Evolutionary conservation across 2,797 vertebrate genomes (phyloP).

Genomic region (Lophius americanus): DNA sequence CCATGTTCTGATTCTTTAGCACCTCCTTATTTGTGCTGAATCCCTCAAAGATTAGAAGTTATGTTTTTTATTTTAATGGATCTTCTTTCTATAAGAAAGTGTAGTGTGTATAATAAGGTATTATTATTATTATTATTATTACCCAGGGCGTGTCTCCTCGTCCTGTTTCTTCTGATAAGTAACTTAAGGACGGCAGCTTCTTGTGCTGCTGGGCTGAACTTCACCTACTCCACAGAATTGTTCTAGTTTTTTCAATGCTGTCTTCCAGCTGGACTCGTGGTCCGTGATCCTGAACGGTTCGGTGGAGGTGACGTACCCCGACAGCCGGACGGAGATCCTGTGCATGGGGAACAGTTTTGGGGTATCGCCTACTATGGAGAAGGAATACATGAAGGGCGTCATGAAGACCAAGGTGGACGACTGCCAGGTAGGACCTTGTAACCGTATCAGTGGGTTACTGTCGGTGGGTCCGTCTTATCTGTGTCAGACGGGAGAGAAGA

Average conservation of each 20-base stretch:
- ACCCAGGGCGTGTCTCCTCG: too few relatives aligned
- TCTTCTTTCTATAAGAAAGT: too few relatives aligned
- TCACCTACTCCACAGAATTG: slow-evolving; percentile 2
- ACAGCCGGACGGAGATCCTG: slow-evolving; percentile 92
- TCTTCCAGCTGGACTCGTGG: slow-evolving; percentile 94
- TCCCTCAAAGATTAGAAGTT: background rate
- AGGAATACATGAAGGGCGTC: slow-evolving; percentile 98
- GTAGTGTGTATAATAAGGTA: too few relatives aligned
- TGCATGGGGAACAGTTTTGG: slow-evolving; percentile 99
- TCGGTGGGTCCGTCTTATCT: slow-evolving; percentile 6
- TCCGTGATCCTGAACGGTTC: slow-evolving; percentile 98
- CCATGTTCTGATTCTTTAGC: slow-evolving; percentile 7
- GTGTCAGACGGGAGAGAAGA: slow-evolving; percentile 5
- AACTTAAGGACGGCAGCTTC: too few relatives aligned
- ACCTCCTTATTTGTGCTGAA: background rate
- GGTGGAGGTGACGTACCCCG: slow-evolving; percentile 95
- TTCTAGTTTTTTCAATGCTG: background rate
- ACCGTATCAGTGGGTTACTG: background rate
- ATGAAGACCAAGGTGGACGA: slow-evolving; percentile 99
- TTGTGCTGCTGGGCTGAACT: slow-evolving; percentile 10
- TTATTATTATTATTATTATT: too few relatives aligned
- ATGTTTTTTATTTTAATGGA: background rate
- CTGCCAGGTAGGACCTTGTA: slow-evolving; percentile 89
- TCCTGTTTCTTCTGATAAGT: too few relatives aligned
- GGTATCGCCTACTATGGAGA: slow-evolving; percentile 98